Evolutionary conservation across 2,113 vertebrate genomes (phyloP).

Genomic region (Phrynosoma blainvillii): DNA sequence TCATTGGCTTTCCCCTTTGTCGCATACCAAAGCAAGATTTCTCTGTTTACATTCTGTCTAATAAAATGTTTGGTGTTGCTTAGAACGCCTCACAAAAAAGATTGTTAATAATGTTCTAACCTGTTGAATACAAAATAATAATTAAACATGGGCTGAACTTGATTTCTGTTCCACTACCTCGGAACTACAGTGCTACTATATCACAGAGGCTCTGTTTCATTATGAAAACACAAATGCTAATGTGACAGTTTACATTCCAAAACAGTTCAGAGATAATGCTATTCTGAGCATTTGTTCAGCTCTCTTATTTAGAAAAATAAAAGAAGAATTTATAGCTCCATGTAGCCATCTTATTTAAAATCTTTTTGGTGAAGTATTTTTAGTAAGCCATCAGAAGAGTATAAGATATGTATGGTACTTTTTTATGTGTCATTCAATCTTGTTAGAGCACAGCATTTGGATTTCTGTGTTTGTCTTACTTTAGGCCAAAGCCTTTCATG

Average conservation of each 20-base stretch:
- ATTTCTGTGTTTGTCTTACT: conserved; percentile 46
- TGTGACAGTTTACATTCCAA: background rate
- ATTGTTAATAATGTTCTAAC: background rate
- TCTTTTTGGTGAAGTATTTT: background rate
- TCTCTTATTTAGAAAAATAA: background rate
- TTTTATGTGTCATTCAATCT: background rate
- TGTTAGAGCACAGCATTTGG: background rate
- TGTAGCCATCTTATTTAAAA: background rate
- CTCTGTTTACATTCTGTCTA: too few relatives aligned
- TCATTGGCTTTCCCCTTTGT: background rate
- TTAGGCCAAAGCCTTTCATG: conserved; percentile 90
- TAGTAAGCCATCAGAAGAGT: background rate
- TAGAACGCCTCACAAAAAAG: background rate
- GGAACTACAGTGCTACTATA: background rate
- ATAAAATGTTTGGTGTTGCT: background rate
- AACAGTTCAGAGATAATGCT: background rate
- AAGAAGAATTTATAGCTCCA: background rate
- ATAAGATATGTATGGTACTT: background rate
- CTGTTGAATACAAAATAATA: background rate
- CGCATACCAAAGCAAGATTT: background rate
- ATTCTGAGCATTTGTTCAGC: background rate
- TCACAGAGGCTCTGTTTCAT: background rate
- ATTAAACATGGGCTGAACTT: background rate
- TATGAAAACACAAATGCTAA: background rate
- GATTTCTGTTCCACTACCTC: background rate